A percentile compares a stretch with the other conserved stretches of the same genome.
Evolutionary conservation across 1,140 invertebrate genomes (phyloP).

Genomic region (Caenorhabditis latens): DNA sequence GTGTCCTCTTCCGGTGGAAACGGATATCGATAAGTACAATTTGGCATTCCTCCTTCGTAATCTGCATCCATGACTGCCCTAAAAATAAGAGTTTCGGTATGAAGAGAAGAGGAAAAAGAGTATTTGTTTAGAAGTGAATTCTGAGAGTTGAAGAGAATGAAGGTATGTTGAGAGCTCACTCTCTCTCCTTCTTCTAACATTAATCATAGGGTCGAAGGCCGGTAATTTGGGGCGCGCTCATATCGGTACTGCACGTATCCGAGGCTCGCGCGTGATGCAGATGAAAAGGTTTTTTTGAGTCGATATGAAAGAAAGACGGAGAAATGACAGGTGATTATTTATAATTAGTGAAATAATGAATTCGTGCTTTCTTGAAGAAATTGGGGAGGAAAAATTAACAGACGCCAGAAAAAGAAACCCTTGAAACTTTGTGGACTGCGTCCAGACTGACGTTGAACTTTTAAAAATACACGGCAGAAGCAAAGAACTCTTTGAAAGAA

Average conservation of each 20-base stretch:
- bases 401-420: not conserved
- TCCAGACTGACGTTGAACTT: not conserved
- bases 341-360: not conserved
- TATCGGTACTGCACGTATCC: not conserved
- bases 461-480: not conserved
- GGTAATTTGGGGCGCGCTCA: not conserved
- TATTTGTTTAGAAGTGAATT: not conserved
- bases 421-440: not conserved
- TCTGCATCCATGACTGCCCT: constrained; percentile 47
- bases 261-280: not conserved
- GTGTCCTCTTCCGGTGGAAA: constrained; percentile 42
- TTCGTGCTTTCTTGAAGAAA: constrained; percentile 2
- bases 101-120: not conserved
- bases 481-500: not conserved
- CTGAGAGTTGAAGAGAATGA: not conserved
- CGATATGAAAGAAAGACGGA: not conserved
- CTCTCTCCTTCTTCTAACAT: constrained; percentile 1
- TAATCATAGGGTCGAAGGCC: constrained; percentile 5
- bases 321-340: constrained; percentile 9
- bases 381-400: not conserved
- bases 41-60: constrained; percentile 42
- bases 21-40: constrained; percentile 59
- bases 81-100: constrained; percentile 7
- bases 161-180: not conserved
- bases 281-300: not conserved